Percentiles rank a stretch among this genome's conserved stretches.
Conservation (phyloP, 2,888 invertebrate species). For the Polyploca ridens region DNA sequence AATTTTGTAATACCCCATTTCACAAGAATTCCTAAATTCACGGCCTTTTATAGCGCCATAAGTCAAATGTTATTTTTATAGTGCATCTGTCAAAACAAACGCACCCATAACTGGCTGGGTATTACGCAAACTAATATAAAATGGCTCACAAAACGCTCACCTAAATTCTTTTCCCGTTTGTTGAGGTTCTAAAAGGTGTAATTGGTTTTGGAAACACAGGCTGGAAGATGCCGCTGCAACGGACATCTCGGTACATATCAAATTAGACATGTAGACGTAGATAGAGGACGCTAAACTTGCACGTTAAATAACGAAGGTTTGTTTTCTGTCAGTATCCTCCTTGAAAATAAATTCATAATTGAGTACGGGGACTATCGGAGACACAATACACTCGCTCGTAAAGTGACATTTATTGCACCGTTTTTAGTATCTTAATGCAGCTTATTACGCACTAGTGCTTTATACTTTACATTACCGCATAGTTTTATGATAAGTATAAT, state of each 20-base stretch:
- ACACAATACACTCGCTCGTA: no score
- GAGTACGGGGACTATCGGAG: no score
- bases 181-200: conserved; percentile 64
- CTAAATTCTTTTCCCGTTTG: conserved; percentile 52
- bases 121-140: conserved; percentile 43
- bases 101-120: conserved; percentile 32
- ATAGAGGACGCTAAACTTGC: conserved; percentile 37
- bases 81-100: conserved; percentile 73
- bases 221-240: conserved; percentile 31
- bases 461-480: no score
- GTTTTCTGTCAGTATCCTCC: no score
- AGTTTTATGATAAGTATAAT: no score
- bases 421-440: no score
- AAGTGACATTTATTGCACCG: no score
- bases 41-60: conserved; percentile 55
- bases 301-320: background rate
- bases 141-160: conserved; percentile 49
- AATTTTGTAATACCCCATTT: conserved; percentile 42
- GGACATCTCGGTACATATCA: conserved; percentile 30
- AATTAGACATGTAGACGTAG: conserved; percentile 50
- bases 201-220: conserved; percentile 67
- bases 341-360: no score
- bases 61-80: conserved; percentile 63
- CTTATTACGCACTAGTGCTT: no score
- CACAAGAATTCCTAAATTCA: conserved; percentile 40